Base-by-base conservation (phyloP, 2,797 vertebrate species). In the Cygnus olor region DNA sequence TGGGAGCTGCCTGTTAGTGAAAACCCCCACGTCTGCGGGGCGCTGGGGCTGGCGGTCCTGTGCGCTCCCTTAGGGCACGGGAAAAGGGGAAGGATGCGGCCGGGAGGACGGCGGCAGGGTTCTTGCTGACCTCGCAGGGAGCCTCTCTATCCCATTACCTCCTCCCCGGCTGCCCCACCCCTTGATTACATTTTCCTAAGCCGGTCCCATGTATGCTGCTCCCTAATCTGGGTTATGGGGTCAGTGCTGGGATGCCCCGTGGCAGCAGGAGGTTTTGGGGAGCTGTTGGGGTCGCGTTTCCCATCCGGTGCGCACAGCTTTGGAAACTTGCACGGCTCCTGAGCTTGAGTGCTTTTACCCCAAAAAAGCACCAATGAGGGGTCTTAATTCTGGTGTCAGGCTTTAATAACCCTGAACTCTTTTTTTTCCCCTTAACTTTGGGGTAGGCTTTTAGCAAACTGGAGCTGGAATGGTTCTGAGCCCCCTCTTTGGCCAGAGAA, bases 111-210 rank as follows among this genome's bases (percentile, higher is more conserved):
- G 40, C 14, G 4, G 20, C 40, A 5, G 28, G 20, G 40, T 18
- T 65, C 28, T 14, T 65, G 63, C 40, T 65, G 63, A 44, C 40
- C 63, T 95, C 91, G 82, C 85, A 96, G 95, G 92, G 92, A 93
- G 96, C 96, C 95, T 95, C 95, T 94, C 49, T 53, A 96, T 96
- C 96, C 94, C 79, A 88, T 96, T 96, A 94, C 94, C 61, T 87
- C 92, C 91, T 90, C 90, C 77, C 6, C 38, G 11, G 2, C 91
- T 2, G 88, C 80, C 21, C 8, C 70, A 93, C 80, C 71, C 47
- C 90, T 94, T 95, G 96, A 96, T 97, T 97, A 87, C 95, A 25
- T 92, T 96, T 97, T 94, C 88, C 86, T 54, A 84, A 89, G 70
- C 93, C 76, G 5, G 13, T 61, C 91, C 92, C 92, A 76, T 82